Conservation (phyloP, 2,113 vertebrate genomes). For the Tragulus kanchil region DNA sequence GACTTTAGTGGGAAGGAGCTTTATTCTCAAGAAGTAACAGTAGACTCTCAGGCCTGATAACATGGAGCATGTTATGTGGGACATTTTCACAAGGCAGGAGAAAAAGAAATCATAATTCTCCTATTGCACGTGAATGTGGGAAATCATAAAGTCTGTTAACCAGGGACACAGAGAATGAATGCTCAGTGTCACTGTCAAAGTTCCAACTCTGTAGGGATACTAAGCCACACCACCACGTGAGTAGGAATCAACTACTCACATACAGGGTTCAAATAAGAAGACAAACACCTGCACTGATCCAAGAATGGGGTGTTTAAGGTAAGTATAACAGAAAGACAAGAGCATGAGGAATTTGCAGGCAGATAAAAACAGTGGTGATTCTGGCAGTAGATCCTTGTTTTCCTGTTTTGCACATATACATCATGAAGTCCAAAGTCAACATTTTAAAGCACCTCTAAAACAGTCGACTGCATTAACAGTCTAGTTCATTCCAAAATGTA, state of each 20-base stretch:
- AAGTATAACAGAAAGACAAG: not conserved
- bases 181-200: not conserved
- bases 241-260: not conserved
- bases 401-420: not conserved
- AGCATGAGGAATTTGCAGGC: not conserved
- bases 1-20: not conserved
- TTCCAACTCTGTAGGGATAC: not conserved
- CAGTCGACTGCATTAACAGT: not conserved
- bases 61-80: not conserved
- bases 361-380: not conserved
- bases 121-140: not conserved
- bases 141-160: not conserved
- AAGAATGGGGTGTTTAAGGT: not conserved
- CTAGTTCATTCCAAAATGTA: not conserved
- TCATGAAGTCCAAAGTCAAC: not conserved
- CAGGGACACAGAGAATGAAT: not conserved
- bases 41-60: not conserved
- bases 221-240: rapidly evolving
- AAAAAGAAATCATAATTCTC: not conserved
- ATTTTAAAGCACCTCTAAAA: not conserved
- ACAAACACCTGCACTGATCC: not conserved
- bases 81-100: not conserved
- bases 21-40: not conserved
- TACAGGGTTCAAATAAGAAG: not conserved
- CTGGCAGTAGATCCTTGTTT: not conserved